Base-by-base conservation (phyloP, 2,888 invertebrate species). In the Acronicta psi region DNA sequence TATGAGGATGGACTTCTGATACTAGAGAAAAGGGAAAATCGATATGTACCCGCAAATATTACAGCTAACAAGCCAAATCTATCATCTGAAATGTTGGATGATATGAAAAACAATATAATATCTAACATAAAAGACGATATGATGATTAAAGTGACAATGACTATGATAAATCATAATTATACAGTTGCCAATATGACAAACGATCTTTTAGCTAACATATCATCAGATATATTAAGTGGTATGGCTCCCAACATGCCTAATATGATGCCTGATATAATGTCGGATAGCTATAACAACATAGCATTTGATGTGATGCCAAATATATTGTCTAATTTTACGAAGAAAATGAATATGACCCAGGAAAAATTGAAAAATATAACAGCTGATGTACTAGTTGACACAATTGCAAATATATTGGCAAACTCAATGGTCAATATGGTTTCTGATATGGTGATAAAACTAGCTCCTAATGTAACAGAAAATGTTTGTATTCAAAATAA, bases 1-100 rank as follows among this genome's bases (percentile, higher is more conserved):
- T 82, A 77, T 51, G 77, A 87, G 66, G 52, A 83, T 18, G 91
- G 91, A 3, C 75, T 88, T 14, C 61, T 91, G n/a, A 83, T 81
- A 57, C 81, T 87, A 44, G 85, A 88, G 56, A 80, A 72, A 16
- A 81, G 87, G 56, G 70, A 73, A 7, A 73, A 82, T 16, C 81
- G 84, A 34, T 77, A 83, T 25, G 77, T 89, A 0, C 90, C 91
- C 1, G 58, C 49, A 45, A 77, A 72, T 45, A 56, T 64, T 31
- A 79, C 77, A 25, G 7, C 52, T 10, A 55, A 67, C 29, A 55
- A 47, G 13, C 47, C 53, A 0, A 59, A 69, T 42, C 31, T 71
- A 45, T 55, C 72, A 4, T 11, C 44, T 2, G 37, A 50, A 38
- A 46, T 54, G 36, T 44, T 72, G 7, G 45, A 56, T 14, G 45